A percentile compares a stretch with the other conserved stretches of the same genome.
These are phyloP conservation scores for Furcula furcula DNA, from an alignment of 2,888 invertebrate species.

Conservation along the genomic window DNA sequence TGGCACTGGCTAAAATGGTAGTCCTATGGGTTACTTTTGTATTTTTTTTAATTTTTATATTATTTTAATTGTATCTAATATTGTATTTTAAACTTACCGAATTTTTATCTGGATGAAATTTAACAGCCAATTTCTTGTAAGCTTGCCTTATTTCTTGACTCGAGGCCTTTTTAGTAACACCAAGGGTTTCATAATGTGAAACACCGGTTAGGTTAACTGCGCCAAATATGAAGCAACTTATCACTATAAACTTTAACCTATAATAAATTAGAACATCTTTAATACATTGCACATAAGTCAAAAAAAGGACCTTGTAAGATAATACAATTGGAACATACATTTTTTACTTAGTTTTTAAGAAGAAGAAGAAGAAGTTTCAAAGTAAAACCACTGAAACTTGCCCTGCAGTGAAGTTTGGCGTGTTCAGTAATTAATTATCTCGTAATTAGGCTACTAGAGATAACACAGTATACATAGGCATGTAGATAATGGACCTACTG, in stretches of 20 bases:
- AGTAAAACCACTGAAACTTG: no score
- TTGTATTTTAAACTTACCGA: slow-evolving; percentile 57
- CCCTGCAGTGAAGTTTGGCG: not conserved
- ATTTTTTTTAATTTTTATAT: no score
- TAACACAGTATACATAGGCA: slow-evolving; percentile 25
- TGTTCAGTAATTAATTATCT: slow-evolving; percentile 6
- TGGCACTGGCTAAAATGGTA: no score
- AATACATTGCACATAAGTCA: not conserved
- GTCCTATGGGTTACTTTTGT: not conserved
- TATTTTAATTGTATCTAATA: not conserved
- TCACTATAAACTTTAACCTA: slow-evolving; percentile 49
- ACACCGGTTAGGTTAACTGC: slow-evolving; percentile 53
- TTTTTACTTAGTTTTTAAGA: no score
- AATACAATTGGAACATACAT: no score
- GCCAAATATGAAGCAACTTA: slow-evolving; percentile 38
- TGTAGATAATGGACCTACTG: slow-evolving; percentile 36
- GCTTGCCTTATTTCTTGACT: slow-evolving; percentile 87
- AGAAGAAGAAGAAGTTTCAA: no score
- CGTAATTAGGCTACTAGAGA: slow-evolving; percentile 24
- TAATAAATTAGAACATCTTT: not conserved
- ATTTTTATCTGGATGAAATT: slow-evolving; percentile 89
- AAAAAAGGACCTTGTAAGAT: not conserved
- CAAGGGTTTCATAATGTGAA: slow-evolving; percentile 84
- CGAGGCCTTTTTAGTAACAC: slow-evolving; percentile 84
- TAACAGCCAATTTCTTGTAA: slow-evolving; percentile 89